Conservation (phyloP, 2,888 invertebrate genomes). For the Ecliptopera silaceata region DNA sequence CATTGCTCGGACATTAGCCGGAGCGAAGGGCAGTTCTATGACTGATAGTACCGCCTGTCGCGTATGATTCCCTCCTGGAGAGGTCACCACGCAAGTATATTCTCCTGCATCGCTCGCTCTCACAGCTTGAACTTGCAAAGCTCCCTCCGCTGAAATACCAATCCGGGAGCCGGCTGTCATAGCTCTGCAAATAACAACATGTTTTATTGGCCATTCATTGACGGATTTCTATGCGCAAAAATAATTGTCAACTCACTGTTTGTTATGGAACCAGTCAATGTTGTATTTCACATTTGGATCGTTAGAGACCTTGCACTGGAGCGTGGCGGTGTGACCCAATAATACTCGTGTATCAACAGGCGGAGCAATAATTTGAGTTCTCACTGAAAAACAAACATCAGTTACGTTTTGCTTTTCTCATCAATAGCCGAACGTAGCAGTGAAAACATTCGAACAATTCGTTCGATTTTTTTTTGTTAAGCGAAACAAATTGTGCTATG, state of each 20-base stretch:
- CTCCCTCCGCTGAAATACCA: slow-evolving; percentile 90
- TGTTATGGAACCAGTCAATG: slow-evolving; percentile 94
- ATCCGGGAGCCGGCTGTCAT: slow-evolving; percentile 86
- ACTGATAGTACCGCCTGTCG: slow-evolving; percentile 90
- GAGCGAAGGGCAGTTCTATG: slow-evolving; percentile 97
- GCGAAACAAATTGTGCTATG: slow-evolving; percentile 20
- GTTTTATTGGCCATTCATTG: slow-evolving; percentile 21
- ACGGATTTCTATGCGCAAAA: slow-evolving; percentile 21
- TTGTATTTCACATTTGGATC: slow-evolving; percentile 94
- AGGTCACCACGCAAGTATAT: slow-evolving; percentile 95
- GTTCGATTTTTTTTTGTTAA: no score
- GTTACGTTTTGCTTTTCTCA: slow-evolving; percentile 24
- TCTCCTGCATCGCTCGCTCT: slow-evolving; percentile 96
- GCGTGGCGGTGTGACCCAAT: slow-evolving; percentile 94
- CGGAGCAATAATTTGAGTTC: slow-evolving; percentile 96
- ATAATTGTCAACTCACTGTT: slow-evolving; percentile 84
- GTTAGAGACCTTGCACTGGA: slow-evolving; percentile 97
- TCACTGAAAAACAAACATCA: slow-evolving; percentile 82
- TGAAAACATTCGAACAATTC: slow-evolving; percentile 14
- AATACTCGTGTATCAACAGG: slow-evolving; percentile 96
- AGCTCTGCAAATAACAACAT: slow-evolving; percentile 51
- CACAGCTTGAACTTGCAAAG: slow-evolving; percentile 93
- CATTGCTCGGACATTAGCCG: slow-evolving; percentile 91
- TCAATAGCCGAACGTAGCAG: slow-evolving; percentile 22
- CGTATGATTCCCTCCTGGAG: slow-evolving; percentile 96